Evolutionary conservation across 2,797 vertebrate species (phyloP).

Genomic region (Rhabdophis nuchalis): DNA sequence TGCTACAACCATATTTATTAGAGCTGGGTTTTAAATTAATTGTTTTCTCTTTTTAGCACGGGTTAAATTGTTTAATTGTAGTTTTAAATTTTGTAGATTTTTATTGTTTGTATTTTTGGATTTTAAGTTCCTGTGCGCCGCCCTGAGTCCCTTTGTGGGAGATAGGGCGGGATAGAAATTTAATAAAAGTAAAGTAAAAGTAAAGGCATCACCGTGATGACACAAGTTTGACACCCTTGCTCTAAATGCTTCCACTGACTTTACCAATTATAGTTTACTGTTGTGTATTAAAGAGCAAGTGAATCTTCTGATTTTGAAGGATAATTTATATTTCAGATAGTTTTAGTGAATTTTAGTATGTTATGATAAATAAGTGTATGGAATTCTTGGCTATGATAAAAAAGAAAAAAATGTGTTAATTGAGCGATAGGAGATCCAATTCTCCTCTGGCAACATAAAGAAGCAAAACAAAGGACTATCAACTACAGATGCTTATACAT

Average conservation of each 20-base stretch:
- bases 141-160: too few relatives aligned
- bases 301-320: not conserved
- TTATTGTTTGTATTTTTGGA: too few relatives aligned
- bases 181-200: too few relatives aligned
- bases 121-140: too few relatives aligned
- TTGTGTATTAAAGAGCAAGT: not conserved
- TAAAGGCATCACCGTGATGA: too few relatives aligned
- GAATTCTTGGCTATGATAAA: not conserved
- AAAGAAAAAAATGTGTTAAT: not conserved
- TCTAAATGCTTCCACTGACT: not conserved
- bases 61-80: too few relatives aligned
- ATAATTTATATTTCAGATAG: not conserved
- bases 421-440: not conserved
- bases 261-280: not conserved
- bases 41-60: too few relatives aligned
- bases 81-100: too few relatives aligned
- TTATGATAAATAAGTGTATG: not conserved
- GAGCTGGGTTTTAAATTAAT: too few relatives aligned
- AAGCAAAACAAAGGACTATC: not conserved
- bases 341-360: not conserved
- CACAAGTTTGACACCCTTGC: too few relatives aligned
- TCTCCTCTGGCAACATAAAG: not conserved
- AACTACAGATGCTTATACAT: not conserved
- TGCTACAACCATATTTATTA: too few relatives aligned
- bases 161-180: too few relatives aligned